Conservation (phyloP, 2,888 invertebrate species). For the Ophioninae sp. region DNA sequence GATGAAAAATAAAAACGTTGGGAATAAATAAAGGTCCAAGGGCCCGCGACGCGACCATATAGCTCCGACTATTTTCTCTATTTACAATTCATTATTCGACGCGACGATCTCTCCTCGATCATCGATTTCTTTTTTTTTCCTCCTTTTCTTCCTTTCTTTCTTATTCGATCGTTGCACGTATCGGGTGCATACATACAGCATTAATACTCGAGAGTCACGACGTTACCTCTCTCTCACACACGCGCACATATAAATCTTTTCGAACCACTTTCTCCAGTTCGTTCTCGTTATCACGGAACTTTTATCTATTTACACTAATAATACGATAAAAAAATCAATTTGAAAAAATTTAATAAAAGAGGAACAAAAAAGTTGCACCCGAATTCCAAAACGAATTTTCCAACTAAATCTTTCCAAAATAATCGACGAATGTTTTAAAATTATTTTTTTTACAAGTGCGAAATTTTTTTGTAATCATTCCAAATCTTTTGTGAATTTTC, state of each 20-base stretch:
- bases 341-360: neutral
- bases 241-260: neutral
- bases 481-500: too few relatives aligned
- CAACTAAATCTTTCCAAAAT: neutral
- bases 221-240: neutral
- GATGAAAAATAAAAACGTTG: slow-evolving; percentile 29
- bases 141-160: slow-evolving; percentile 4
- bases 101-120: slow-evolving; percentile 18
- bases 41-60: slow-evolving; percentile 25
- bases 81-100: slow-evolving; percentile 53
- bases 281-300: neutral
- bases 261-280: neutral
- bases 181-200: slow-evolving; percentile 18
- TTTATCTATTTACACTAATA: slow-evolving; percentile 51
- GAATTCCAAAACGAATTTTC: neutral
- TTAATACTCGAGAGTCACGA: slow-evolving; percentile 53
- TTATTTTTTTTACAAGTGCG: too few relatives aligned
- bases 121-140: neutral
- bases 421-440: too few relatives aligned
- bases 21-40: slow-evolving; percentile 50
- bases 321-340: slow-evolving; percentile 25
- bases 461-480: too few relatives aligned
- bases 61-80: slow-evolving; percentile 45
- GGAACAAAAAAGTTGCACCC: neutral
- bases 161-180: neutral